These are phyloP conservation scores for Melanostoma mellinum DNA, from an alignment of 2,888 invertebrate genomes.

Conservation along the genomic window DNA sequence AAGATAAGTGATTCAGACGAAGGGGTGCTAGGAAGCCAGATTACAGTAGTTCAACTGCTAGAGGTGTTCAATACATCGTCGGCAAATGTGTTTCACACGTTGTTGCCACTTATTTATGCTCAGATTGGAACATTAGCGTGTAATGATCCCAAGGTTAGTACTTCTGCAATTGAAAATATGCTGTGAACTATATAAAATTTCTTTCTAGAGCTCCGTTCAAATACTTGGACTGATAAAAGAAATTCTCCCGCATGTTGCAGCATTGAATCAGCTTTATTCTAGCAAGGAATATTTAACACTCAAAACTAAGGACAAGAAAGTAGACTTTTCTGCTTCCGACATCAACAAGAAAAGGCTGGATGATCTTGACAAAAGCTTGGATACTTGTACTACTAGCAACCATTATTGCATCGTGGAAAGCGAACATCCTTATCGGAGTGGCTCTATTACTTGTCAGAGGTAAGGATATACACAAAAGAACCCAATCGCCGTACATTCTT, in stretches of 20 bases:
- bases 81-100: conserved; percentile 86
- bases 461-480: conserved; percentile 76
- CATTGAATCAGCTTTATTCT: conserved; percentile 87
- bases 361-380: conserved; percentile 77
- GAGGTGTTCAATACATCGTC: conserved; percentile 81
- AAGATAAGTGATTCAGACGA: conserved; percentile 80
- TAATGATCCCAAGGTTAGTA: conserved; percentile 90
- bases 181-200: background rate
- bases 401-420: conserved; percentile 97
- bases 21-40: conserved; percentile 74
- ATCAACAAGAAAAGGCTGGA: conserved; percentile 72
- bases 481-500: background rate
- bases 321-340: conserved; percentile 57
- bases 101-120: conserved; percentile 92
- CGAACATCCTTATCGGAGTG: conserved; percentile 97
- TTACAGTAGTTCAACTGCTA: conserved; percentile 79
- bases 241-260: conserved; percentile 93
- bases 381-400: conserved; percentile 87
- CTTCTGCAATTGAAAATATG: background rate
- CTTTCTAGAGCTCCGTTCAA: conserved; percentile 90
- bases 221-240: conserved; percentile 93
- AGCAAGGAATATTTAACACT: conserved; percentile 76
- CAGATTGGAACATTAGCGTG: conserved; percentile 90
- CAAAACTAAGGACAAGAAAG: conserved; percentile 60
- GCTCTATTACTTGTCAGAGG: conserved; percentile 92